A percentile compares a stretch with the other conserved stretches of the same genome.
Conservation (phyloP, 2,888 invertebrate genomes). For the Liopterus haemorrhoidalis region DNA sequence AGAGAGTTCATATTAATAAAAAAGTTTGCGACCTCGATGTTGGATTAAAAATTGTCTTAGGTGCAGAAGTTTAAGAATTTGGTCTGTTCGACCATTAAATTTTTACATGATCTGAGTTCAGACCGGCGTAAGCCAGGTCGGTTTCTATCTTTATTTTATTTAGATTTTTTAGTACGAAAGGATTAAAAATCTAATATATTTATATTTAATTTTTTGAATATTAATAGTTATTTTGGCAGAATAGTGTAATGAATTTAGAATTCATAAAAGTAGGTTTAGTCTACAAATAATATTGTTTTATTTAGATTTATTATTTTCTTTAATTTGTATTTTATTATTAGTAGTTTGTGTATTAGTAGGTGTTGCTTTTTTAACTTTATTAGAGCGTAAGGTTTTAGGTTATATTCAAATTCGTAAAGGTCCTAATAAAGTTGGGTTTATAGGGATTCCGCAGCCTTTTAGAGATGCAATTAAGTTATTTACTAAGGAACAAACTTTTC, state of each 20-base stretch:
- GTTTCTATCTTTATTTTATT: constrained; percentile 68
- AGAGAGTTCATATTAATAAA: constrained; percentile 66
- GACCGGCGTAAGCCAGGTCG: constrained; percentile 80
- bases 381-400: constrained; percentile 59
- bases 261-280: constrained; percentile 58
- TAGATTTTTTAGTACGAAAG: constrained; percentile 73
- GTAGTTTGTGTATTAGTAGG: constrained; percentile 54
- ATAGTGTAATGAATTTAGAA: constrained; percentile 66
- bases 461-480: constrained; percentile 69
- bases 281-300: too few relatives aligned
- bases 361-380: constrained; percentile 54
- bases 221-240: constrained; percentile 59
- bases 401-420: constrained; percentile 70
- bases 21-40: constrained; percentile 83
- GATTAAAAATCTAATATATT: constrained; percentile 51
- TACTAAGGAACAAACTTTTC: constrained; percentile 57
- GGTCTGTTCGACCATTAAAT: constrained; percentile 78
- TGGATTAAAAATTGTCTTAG: constrained; percentile 70
- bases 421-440: constrained; percentile 62
- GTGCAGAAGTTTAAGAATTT: constrained; percentile 62
- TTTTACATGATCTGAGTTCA: constrained; percentile 86
- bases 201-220: constrained; percentile 53
- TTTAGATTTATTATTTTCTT: too few relatives aligned
- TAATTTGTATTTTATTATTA: constrained; percentile 52
- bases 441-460: constrained; percentile 64